Evolutionary conservation across 2,888 invertebrate species (phyloP).

Genomic region (Torymus texanus): DNA sequence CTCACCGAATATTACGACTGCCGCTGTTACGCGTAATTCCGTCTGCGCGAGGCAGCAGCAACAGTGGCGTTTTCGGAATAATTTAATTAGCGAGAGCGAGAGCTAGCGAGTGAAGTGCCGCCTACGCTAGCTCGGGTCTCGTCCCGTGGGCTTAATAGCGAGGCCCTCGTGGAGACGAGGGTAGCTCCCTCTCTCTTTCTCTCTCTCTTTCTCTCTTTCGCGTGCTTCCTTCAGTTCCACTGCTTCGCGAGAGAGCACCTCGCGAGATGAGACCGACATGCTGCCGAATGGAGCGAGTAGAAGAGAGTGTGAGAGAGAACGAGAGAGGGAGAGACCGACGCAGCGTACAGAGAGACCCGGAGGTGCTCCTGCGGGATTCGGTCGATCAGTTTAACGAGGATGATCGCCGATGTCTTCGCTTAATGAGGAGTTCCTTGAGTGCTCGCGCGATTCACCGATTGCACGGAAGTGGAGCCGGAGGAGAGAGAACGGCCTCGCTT

Average conservation of each 20-base stretch:
- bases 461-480: neutral
- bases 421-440: constrained; percentile 56
- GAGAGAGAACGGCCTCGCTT: neutral
- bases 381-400: constrained; percentile 49
- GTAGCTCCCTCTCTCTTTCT: neutral
- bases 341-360: neutral
- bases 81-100: constrained; percentile 50
- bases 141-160: constrained; percentile 53
- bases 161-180: neutral
- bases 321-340: neutral
- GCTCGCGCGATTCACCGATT: constrained; percentile 50
- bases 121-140: neutral
- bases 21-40: constrained; percentile 18
- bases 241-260: neutral
- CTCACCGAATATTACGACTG: too few relatives aligned
- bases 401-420: constrained; percentile 50
- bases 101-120: neutral
- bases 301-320: too few relatives aligned
- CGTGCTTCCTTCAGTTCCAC: neutral
- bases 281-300: too few relatives aligned
- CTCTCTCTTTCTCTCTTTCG: constrained; percentile 20
- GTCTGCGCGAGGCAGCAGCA: constrained; percentile 27
- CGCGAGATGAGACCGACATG: neutral
- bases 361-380: constrained; percentile 22
- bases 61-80: constrained; percentile 48